Percentiles rank a stretch among this genome's conserved stretches.
Conservation (phyloP, 2,888 invertebrate species). For the Galeruca laticollis region DNA sequence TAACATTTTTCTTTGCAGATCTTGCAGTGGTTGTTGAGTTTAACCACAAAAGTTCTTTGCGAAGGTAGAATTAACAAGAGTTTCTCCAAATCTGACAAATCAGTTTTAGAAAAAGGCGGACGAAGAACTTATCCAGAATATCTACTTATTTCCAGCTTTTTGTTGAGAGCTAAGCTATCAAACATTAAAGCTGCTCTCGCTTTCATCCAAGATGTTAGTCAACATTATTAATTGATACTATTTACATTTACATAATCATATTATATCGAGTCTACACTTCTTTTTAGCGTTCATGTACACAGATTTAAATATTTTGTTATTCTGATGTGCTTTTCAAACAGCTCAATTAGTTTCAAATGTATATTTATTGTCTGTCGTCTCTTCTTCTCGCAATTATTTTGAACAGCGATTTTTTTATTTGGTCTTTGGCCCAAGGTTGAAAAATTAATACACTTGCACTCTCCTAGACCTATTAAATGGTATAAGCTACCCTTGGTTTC, state of each 20-base stretch:
- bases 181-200: conserved; percentile 73
- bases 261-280: neutral
- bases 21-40: conserved; percentile 79
- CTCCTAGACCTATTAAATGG: too few relatives aligned
- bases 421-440: too few relatives aligned
- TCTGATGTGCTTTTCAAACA: too few relatives aligned
- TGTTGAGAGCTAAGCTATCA: conserved; percentile 73
- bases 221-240: conserved; percentile 20
- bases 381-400: too few relatives aligned
- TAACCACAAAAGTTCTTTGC: conserved; percentile 81
- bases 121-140: conserved; percentile 79
- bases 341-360: too few relatives aligned
- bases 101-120: conserved; percentile 57
- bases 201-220: conserved; percentile 72
- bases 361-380: too few relatives aligned
- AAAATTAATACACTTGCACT: too few relatives aligned
- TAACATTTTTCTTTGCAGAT: conserved; percentile 67
- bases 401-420: too few relatives aligned
- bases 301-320: neutral
- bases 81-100: conserved; percentile 27
- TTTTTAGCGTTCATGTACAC: neutral
- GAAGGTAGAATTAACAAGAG: conserved; percentile 67
- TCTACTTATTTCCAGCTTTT: conserved; percentile 77
- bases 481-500: too few relatives aligned
- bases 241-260: neutral